These are phyloP conservation scores for Zaprionus capensis DNA, from an alignment of 1,140 invertebrate species.

Conservation along the genomic window DNA sequence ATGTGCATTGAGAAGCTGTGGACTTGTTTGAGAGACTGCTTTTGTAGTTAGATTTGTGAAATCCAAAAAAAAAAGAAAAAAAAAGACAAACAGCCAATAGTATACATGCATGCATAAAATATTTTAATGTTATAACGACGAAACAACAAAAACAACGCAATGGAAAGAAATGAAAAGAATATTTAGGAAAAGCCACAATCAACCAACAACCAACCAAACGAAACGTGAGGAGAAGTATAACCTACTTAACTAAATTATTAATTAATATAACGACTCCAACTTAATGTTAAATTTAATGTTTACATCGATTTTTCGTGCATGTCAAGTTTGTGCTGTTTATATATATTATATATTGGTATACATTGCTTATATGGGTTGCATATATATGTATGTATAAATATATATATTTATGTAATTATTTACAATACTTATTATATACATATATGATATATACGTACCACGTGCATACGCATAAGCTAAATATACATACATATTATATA, in stretches of 20 bases:
- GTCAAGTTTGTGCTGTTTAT: constrained; percentile 51
- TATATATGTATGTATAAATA: constrained; percentile 22
- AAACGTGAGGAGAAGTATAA: constrained; percentile 42
- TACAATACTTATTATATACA: constrained; percentile 61
- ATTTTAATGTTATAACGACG: constrained; percentile 4
- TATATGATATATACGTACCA: constrained; percentile 47
- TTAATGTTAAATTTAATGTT: constrained; percentile 57
- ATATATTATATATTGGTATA: constrained; percentile 43
- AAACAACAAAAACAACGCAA: constrained; percentile 15
- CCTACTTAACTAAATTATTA: constrained; percentile 47
- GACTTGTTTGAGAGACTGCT: constrained; percentile 61
- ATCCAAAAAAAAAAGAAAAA: constrained; percentile 31
- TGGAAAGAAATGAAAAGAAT: constrained; percentile 2
- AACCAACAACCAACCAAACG: constrained; percentile 49
- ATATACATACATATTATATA: constrained; percentile 47
- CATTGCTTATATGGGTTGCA: constrained; percentile 45
- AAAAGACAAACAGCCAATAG: constrained; percentile 48
- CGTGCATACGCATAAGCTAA: constrained; percentile 46
- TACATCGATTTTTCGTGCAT: constrained; percentile 35
- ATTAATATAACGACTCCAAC: constrained; percentile 40
- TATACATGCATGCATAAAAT: constrained; percentile 27
- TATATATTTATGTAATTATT: constrained; percentile 47
- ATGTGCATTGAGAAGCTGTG: constrained; percentile 36
- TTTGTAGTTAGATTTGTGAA: constrained; percentile 52
- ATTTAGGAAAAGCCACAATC: constrained; percentile 8